Base-by-base conservation (phyloP, 30 jellyfish, hydroid and myxozoan genomes). In the Aurelia sp. region DNA sequence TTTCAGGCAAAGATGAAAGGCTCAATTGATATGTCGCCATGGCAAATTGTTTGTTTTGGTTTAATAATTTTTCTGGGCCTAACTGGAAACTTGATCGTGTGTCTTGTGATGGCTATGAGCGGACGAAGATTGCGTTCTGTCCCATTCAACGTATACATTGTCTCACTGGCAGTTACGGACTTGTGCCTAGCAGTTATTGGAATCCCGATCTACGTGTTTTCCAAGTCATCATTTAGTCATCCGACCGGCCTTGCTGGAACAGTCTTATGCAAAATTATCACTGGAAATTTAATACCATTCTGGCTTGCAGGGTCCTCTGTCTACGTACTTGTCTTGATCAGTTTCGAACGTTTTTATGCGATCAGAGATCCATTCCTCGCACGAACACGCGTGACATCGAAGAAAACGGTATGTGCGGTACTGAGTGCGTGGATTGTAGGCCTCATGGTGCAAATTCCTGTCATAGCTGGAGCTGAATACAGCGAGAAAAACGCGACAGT, bases 401-500 rank as follows among this genome's bases (percentile, higher is more conserved):
- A 17, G 21, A 74, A 53, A 53, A 74, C 85, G 4, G 24, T 38
- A 4, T 3, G 40, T 33, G 89, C 81, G 0, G 31, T 83, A 8
- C 9, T 59, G 21, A 21, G 89, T 8, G 65, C 92, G 1, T 89
- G 53, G 64, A 20, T 73, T 22, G 13, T 59, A 4, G 92, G 89
- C 15, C 21, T 84, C 27, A 10, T 65, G 5, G 70, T 81, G 4
- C 92, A 85, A 63, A 41, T 66, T 13, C 97, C 97, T 15, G 88
- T 95, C 16, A 35, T 76, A 12, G 82, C 66, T 20, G 97, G 97
- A 35, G 74, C 67, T 11, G 78, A 69, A 69, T 84, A 73, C 70
- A 33, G 82, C 22, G 35, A 19, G 10, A 62, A 74, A 17, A 90
- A 82, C 19, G 86, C 93, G 5, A 76, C 78, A 9, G 64, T 81